Percentiles rank a stretch among this genome's conserved stretches.
Evolutionary conservation across 2,888 invertebrate genomes (phyloP).

Genomic region (Rhagium mordax): DNA sequence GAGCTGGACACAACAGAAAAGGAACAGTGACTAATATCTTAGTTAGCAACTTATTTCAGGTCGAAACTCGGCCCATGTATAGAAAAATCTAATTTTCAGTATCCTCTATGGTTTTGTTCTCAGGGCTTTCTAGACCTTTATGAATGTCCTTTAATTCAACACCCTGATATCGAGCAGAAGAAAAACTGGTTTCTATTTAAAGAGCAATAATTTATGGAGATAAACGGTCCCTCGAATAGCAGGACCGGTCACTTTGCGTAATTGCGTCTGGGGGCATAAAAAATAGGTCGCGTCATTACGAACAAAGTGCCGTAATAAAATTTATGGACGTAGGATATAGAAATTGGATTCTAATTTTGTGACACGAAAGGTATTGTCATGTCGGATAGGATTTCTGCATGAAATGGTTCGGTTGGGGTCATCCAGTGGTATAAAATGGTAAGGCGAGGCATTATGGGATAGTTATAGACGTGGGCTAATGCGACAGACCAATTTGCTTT

Average conservation of each 20-base stretch:
- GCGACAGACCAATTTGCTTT: conserved; percentile 7
- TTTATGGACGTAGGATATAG: conserved; percentile 22
- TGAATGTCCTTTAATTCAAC: too few species aligned
- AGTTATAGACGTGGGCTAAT: conserved; percentile 43
- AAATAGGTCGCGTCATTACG: background rate
- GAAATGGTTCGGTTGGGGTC: conserved; percentile 48
- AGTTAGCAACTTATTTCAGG: too few species aligned
- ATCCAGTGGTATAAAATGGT: conserved; percentile 26
- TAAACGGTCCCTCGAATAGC: background rate
- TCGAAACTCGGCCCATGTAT: too few species aligned
- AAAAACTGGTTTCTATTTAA: background rate
- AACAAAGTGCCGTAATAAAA: conserved; percentile 14
- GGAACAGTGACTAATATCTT: too few species aligned
- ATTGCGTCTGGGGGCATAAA: background rate
- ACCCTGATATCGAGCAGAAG: too few species aligned
- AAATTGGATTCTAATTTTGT: conserved; percentile 24
- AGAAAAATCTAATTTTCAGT: too few species aligned
- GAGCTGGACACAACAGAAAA: too few species aligned
- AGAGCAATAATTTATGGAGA: background rate
- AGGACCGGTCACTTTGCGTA: background rate
- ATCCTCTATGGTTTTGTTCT: too few species aligned
- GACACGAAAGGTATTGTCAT: conserved; percentile 52
- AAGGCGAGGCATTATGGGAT: conserved; percentile 56
- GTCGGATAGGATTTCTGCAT: conserved; percentile 60
- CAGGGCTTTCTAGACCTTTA: too few species aligned